Evolutionary conservation across 2,888 invertebrate genomes (phyloP).

Genomic region (Scaptomyza tumidula): DNA sequence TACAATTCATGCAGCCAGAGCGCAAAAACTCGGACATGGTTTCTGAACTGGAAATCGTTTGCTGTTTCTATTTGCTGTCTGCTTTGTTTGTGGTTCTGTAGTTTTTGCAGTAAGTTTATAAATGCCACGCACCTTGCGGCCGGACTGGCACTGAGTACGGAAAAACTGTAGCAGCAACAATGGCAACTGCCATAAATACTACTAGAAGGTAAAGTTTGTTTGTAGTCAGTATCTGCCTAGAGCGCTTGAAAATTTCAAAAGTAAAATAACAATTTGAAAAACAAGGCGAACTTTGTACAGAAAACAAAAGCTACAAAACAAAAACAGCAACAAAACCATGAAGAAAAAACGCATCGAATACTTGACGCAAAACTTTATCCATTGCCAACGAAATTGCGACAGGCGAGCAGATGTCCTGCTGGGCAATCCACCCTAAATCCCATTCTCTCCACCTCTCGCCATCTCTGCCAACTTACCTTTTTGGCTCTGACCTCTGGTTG

Average conservation of each 20-base stretch:
- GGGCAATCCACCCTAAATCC: slow-evolving; percentile 12
- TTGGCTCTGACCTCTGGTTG: slow-evolving; percentile 7
- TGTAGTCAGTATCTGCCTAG: slow-evolving; percentile 61
- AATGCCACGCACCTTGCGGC: slow-evolving; percentile 54
- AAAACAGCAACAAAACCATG: neutral
- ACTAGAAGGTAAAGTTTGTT: slow-evolving; percentile 58
- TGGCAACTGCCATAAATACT: slow-evolving; percentile 73
- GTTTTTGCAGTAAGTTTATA: slow-evolving; percentile 46
- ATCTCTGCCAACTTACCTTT: neutral
- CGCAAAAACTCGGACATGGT: slow-evolving; percentile 11
- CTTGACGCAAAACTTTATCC: slow-evolving; percentile 68
- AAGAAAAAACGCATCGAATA: slow-evolving; percentile 51
- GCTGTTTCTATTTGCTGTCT: slow-evolving; percentile 2
- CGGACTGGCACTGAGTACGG: slow-evolving; percentile 9
- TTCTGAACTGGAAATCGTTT: slow-evolving; percentile 5
- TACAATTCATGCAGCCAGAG: slow-evolving; percentile 15
- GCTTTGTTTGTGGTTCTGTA: slow-evolving; percentile 10
- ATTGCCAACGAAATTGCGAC: slow-evolving; percentile 60
- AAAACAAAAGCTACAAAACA: slow-evolving; percentile 5
- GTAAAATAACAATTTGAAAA: slow-evolving; percentile 76
- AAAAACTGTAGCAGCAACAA: slow-evolving; percentile 26
- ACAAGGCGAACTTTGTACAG: slow-evolving; percentile 59
- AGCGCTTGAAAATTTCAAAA: slow-evolving; percentile 65
- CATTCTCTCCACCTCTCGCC: neutral
- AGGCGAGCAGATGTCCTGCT: slow-evolving; percentile 60